Evolutionary conservation across 2,888 invertebrate species (phyloP).

Genomic region (Andrena fulva): DNA sequence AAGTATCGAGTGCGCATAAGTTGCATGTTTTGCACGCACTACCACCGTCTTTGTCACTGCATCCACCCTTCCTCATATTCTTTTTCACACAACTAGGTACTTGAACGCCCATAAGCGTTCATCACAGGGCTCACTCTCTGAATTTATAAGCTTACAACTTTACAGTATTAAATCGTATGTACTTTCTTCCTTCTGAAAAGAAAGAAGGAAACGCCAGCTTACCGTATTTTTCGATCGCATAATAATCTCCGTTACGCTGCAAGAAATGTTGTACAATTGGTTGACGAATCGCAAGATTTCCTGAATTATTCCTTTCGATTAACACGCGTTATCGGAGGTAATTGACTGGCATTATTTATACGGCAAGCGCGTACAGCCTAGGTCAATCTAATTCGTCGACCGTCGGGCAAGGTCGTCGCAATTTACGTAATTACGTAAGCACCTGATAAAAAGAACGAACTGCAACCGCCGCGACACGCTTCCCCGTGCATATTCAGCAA

Average conservation of each 20-base stretch:
- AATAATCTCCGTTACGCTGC: not conserved
- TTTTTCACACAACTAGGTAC: not conserved
- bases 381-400: slow-evolving; percentile 71
- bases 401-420: slow-evolving; percentile 57
- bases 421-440: slow-evolving; percentile 68
- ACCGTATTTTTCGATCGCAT: not conserved
- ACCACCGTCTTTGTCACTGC: not conserved
- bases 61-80: not conserved
- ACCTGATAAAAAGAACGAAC: slow-evolving; percentile 59
- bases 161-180: too few relatives aligned
- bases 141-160: too few relatives aligned
- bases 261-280: slow-evolving; percentile 23
- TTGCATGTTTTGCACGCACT: slow-evolving; percentile 9
- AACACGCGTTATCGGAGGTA: slow-evolving; percentile 51
- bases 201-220: not conserved
- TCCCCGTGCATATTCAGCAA: not conserved
- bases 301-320: slow-evolving; percentile 31
- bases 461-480: slow-evolving; percentile 10
- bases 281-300: slow-evolving; percentile 21
- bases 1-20: slow-evolving; percentile 1
- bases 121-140: too few relatives aligned
- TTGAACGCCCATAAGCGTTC: too few relatives aligned
- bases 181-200: not conserved
- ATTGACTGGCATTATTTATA: slow-evolving; percentile 56
- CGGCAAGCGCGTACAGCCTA: slow-evolving; percentile 58